Base-by-base conservation (phyloP, 2,113 vertebrate species). In the Psilopsiagon aymara region DNA sequence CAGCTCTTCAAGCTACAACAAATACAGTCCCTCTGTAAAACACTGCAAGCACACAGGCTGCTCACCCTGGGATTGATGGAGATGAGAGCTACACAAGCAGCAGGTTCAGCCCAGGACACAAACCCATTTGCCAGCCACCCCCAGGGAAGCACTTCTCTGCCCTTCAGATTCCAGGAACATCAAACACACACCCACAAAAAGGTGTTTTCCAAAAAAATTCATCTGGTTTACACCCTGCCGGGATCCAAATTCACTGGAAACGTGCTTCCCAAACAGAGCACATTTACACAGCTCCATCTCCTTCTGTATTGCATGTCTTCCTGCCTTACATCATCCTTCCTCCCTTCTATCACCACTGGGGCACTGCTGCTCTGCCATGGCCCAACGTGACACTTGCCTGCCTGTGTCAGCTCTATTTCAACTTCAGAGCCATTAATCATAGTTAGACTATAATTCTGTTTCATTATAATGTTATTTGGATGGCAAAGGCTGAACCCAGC, bases 51-150 rank as follows among this genome's bases (percentile, higher is more conserved):
- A 43, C 47, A 4, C 29, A 13, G 71, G n/a, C 68, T 44, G 16
- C 62, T 67, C 3, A 11, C 33, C 52, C 44, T 1, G 13, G 17
- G 43, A 41, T 11, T 19, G 5, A 8, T 1, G 41, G 62, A 14
- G 70, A 4, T 8, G 3, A 41, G 29, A 82, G 88, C 64, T 15
- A 2, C 23, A 14, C 62, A 8, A 31, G 79, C 35, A 31, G 68
- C 85, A 41, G 91, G 94, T 64, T 96, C 95, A 95, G 92, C 69
- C 73, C 19, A 51, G 94, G 92, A 95, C 77, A 88, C 60, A 14
- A 63, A 47, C 27, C 63, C 83, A 2, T 66, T 62, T 21, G 31
- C 71, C 85, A 94, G 86, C 73, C 95, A 1, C 80, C 88, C 92
- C 20, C 91, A 67, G 80, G 88, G 80, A 67, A 81, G 73, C 82